Evolutionary conservation across 2,113 vertebrate species (phyloP).

Genomic region (Noturus placidus): DNA sequence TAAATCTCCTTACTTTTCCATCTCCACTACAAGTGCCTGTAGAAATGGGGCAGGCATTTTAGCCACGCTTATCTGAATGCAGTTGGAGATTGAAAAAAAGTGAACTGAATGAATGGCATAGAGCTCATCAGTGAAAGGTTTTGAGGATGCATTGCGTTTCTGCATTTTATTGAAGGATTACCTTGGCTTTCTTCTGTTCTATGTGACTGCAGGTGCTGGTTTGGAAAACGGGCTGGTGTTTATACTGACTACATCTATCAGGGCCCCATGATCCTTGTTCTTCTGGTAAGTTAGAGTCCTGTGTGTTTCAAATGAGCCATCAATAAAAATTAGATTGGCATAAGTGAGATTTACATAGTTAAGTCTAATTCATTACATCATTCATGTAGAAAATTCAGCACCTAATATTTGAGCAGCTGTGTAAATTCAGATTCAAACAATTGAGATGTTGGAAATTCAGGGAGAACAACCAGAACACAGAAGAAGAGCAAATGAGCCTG

Average conservation of each 20-base stretch:
- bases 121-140: neutral
- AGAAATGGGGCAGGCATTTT: slow-evolving; percentile 8
- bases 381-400: neutral
- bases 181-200: slow-evolving; percentile 2
- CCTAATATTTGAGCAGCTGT: neutral
- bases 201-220: slow-evolving; percentile 87
- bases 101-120: neutral
- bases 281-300: slow-evolving; percentile 78
- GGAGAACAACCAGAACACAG: neutral
- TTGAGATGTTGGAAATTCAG: neutral
- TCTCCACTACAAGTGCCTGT: neutral
- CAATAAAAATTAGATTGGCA: neutral
- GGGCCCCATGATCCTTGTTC: slow-evolving; percentile 95
- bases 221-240: slow-evolving; percentile 89
- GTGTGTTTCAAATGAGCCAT: neutral
- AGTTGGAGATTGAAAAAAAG: slow-evolving; percentile 10
- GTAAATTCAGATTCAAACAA: neutral
- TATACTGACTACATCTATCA: slow-evolving; percentile 99
- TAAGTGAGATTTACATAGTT: neutral
- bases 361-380: neutral
- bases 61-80: neutral
- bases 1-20: slow-evolving; percentile 11
- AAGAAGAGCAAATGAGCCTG: too few species aligned
- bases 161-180: neutral
- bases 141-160: neutral